Conservation (phyloP, 2,113 vertebrate genomes). For the Dicentrarchus labrax region DNA sequence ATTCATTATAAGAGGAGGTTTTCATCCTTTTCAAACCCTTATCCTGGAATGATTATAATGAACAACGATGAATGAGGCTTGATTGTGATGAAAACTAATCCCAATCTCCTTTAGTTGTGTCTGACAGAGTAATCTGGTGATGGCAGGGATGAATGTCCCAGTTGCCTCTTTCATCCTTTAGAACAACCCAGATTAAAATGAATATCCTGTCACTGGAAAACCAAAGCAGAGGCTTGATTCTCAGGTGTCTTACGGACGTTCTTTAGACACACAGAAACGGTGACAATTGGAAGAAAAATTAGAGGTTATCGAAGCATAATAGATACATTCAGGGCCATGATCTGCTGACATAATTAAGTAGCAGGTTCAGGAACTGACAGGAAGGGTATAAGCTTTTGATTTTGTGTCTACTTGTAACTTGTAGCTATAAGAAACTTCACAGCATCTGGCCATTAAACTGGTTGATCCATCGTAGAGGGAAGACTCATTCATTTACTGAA, state of each 20-base stretch:
- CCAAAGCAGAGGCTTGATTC: conserved; percentile 3
- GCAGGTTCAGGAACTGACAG: not conserved
- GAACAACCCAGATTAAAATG: conserved; percentile 43
- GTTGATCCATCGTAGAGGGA: not conserved
- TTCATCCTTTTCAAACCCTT: conserved; percentile 9
- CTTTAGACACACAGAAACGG: not conserved
- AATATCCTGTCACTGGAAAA: conserved; percentile 17
- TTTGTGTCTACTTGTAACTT: not conserved
- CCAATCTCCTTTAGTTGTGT: conserved; percentile 50
- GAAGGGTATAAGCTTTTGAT: not conserved
- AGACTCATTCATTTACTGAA: not conserved
- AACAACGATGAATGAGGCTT: conserved; percentile 7
- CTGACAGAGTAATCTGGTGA: conserved; percentile 52
- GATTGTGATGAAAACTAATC: conserved; percentile 60
- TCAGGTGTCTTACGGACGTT: conserved; percentile 7
- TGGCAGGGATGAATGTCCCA: conserved; percentile 52
- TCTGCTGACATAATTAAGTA: not conserved
- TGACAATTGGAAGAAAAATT: not conserved
- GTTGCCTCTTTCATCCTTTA: conserved; percentile 23
- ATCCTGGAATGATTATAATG: conserved; percentile 34
- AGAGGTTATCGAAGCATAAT: too few relatives aligned
- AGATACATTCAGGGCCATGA: not conserved
- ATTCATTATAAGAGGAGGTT: conserved; percentile 1
- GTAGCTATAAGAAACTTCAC: not conserved
- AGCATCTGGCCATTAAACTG: not conserved